phyloP scores from a whole-genome alignment of 2,888 invertebrate genomes.

The Lepeophtheirus nordmannii region DNA sequence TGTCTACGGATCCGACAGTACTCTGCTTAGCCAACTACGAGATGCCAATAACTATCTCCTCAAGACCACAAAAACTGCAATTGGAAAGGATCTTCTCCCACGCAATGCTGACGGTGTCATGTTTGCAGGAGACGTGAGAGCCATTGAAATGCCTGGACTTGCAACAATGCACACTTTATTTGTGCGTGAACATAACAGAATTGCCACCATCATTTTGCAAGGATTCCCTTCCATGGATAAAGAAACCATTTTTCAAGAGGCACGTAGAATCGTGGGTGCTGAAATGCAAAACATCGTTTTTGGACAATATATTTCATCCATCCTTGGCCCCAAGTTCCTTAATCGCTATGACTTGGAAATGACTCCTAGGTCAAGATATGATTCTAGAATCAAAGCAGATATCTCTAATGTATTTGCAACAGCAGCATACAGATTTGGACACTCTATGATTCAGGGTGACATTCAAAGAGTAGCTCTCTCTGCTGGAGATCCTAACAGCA shows the following conservation, averaged over 20 bases:
- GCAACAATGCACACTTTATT: conserved; percentile 74
- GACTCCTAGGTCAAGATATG: conserved; percentile 59
- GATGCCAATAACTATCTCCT: conserved; percentile 57
- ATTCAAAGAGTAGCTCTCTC: background rate
- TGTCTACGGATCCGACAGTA: conserved; percentile 73
- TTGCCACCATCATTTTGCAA: conserved; percentile 56
- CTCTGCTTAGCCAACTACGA: conserved; percentile 56
- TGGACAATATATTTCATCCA: conserved; percentile 72
- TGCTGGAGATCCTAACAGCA: background rate
- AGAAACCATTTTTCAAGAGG: conserved; percentile 63
- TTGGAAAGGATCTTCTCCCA: conserved; percentile 60
- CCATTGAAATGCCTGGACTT: conserved; percentile 75
- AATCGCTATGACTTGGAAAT: conserved; percentile 70
- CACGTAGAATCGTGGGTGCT: conserved; percentile 56
- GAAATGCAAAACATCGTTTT: conserved; percentile 62
- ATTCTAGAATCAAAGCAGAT: conserved; percentile 68
- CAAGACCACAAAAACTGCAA: conserved; percentile 58
- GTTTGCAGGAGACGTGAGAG: conserved; percentile 56
- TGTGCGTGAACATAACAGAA: conserved; percentile 70
- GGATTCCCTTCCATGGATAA: conserved; percentile 78
- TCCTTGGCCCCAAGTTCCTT: conserved; percentile 73
- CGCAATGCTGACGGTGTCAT: conserved; percentile 50
- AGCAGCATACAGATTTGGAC: conserved; percentile 78
- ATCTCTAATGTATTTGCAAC: conserved; percentile 76
- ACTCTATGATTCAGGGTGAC: conserved; percentile 33